Evolutionary conservation across 2,797 vertebrate genomes (phyloP), one percentile per base, ranked within the genome.

Genomic region (Alcedo quadribrachys): DNA sequence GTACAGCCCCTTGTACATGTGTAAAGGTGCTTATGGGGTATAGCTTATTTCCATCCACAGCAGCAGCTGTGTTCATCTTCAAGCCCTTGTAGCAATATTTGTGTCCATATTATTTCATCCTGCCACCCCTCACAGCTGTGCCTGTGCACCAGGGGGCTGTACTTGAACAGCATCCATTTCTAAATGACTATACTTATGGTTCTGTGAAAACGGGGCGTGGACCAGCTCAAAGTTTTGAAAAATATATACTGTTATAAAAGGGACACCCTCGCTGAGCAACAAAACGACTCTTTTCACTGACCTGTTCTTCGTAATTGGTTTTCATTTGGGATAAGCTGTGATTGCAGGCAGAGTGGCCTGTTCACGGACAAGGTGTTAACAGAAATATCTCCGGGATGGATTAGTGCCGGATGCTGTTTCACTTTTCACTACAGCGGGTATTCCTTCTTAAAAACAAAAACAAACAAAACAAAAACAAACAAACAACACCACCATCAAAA

Each of bases 131-230:
- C 93, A 81, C 90, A 92, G 91, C 92, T 92, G 91, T 93, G 87
- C 92, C 88, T 94, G 89, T 95, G 93, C 93, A 94, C 85, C 85
- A 95, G 89, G 92, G 90, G 92, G 92, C 92, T 94, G 92, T 87
- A 92, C 93, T 95, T 93, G 93, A 95, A 92, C 87, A 89, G 68
- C 89, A 90, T 95, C 93, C 92, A 77, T 90, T 88, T 90, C 83
- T 84, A 74, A 88, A 87, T 81, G 82, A 94, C 80, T 87, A 48
- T 82, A 88, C 85, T 93, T 82, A 93, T 1, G 1, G 61, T 58
- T 46, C 50, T 40, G 22, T 42, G 80, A 71, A 90, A 94, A 57
- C 5, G 13, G 89, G 91, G 79, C 30, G 35, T 63, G 67, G 51
- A 86, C 66, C 80, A 77, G 55, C 46, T 55, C 42, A 65, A 95